A percentile compares a stretch with the other conserved stretches of the same genome.
These are phyloP conservation scores for Prostheceraeus crozeri DNA, from an alignment of 2,888 invertebrate genomes.

Conservation along the genomic window DNA sequence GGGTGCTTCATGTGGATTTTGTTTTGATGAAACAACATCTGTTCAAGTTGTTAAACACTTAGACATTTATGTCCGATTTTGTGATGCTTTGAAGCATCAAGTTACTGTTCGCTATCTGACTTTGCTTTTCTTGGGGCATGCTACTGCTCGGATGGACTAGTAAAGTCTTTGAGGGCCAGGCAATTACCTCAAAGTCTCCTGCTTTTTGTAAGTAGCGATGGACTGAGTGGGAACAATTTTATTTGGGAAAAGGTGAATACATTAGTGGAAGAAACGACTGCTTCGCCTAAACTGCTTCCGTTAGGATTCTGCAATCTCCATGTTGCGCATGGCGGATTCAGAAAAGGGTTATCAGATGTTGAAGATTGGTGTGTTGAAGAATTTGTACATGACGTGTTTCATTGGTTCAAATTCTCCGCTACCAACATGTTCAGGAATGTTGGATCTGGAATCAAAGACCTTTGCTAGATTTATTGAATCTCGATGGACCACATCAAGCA, in stretches of 20 bases:
- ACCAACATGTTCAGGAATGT: too few species aligned
- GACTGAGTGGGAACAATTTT: conserved; percentile 19
- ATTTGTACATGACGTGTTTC: conserved; percentile 1
- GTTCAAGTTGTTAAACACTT: conserved; percentile 2
- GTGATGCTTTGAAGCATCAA: background rate
- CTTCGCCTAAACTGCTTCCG: conserved; percentile 2
- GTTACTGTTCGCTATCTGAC: too few species aligned
- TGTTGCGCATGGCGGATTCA: background rate
- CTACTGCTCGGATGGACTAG: conserved; percentile 1
- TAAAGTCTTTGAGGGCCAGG: background rate
- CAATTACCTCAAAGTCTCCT: background rate
- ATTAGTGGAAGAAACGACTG: conserved; percentile 5
- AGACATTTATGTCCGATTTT: background rate
- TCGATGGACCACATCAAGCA: conserved; percentile 11
- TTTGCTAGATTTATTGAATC: conserved; percentile 2
- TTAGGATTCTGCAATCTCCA: conserved; percentile 5
- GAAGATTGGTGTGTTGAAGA: conserved; percentile 1
- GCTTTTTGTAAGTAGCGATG: conserved; percentile 10
- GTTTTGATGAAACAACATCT: conserved; percentile 6
- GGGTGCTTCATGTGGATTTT: background rate
- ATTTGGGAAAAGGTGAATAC: background rate
- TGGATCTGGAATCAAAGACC: conserved; percentile 2
- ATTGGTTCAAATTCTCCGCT: conserved; percentile 19
- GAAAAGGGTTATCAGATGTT: background rate
- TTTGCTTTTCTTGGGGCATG: conserved; percentile 13